These are phyloP conservation scores for Philereme vetulata DNA, from an alignment of 2,888 invertebrate genomes.

Conservation along the genomic window DNA sequence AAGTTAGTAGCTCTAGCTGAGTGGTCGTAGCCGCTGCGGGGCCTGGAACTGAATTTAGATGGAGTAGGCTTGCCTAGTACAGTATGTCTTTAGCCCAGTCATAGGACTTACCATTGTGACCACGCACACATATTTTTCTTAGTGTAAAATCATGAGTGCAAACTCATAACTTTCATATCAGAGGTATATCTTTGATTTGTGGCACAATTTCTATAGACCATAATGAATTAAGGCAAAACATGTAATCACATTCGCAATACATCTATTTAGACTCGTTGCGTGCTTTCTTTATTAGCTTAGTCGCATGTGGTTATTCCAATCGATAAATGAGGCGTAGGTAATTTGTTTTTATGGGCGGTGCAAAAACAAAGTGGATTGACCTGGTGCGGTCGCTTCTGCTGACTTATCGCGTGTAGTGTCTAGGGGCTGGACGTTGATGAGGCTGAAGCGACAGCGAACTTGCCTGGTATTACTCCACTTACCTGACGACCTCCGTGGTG, in stretches of 20 bases:
- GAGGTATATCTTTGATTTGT: too few relatives aligned
- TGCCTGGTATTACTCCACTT: too few relatives aligned
- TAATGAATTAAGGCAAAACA: conserved; percentile 41
- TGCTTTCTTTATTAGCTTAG: conserved; percentile 68
- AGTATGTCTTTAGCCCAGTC: too few relatives aligned
- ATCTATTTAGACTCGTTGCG: conserved; percentile 34
- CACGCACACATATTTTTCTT: too few relatives aligned
- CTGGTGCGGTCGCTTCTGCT: conserved; percentile 63
- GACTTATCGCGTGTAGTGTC: conserved; percentile 69
- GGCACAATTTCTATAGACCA: conserved; percentile 4
- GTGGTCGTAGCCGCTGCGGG: too few relatives aligned
- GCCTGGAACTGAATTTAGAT: too few relatives aligned
- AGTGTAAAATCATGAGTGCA: too few relatives aligned
- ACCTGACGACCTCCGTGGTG: too few relatives aligned
- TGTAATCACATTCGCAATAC: conserved; percentile 26
- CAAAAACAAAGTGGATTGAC: conserved; percentile 82
- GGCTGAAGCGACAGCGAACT: conserved; percentile 28
- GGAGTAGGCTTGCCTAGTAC: too few relatives aligned
- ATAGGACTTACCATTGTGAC: too few relatives aligned
- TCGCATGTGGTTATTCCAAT: conserved; percentile 71
- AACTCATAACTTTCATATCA: too few relatives aligned
- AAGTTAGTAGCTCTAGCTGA: too few relatives aligned
- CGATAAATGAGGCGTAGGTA: conserved; percentile 75
- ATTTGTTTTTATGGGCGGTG: conserved; percentile 76
- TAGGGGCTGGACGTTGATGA: conserved; percentile 36